Conservation (phyloP, 37 sponge, comb jelly and placozoan genomes). For the Crambe crambe region DNA sequence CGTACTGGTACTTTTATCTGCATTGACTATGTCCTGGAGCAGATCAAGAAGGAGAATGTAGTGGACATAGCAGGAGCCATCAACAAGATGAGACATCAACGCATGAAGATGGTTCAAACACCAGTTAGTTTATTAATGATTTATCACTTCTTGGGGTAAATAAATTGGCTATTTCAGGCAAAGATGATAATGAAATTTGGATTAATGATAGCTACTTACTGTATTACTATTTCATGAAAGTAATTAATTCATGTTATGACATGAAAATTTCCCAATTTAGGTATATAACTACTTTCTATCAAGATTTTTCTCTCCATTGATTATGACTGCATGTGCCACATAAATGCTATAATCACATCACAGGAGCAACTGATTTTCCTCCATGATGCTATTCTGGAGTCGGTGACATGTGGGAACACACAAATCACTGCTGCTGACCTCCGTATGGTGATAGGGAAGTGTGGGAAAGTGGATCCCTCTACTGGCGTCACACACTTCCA, state of each 20-base stretch:
- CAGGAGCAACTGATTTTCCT: slow-evolving; percentile 64
- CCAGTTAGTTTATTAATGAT: slow-evolving; percentile 43
- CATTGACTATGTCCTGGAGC: slow-evolving; percentile 65
- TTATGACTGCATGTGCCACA: too few species aligned
- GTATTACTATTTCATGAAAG: too few species aligned
- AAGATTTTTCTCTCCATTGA: too few species aligned
- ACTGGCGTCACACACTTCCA: slow-evolving; percentile 53
- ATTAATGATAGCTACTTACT: too few species aligned
- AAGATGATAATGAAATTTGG: too few species aligned
- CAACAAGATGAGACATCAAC: slow-evolving; percentile 52
- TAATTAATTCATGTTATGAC: too few species aligned
- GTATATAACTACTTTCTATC: too few species aligned
- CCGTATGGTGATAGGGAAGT: neutral
- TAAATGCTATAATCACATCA: too few species aligned
- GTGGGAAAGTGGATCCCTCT: slow-evolving; percentile 19
- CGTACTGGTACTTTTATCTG: slow-evolving; percentile 81
- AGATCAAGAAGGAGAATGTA: slow-evolving; percentile 41
- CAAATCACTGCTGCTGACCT: slow-evolving; percentile 33
- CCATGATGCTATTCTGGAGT: slow-evolving; percentile 66
- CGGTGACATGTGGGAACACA: slow-evolving; percentile 49
- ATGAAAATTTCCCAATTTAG: too few species aligned
- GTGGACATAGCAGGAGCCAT: slow-evolving; percentile 60
- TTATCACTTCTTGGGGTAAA: too few species aligned
- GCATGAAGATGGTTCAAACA: slow-evolving; percentile 73
- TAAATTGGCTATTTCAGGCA: too few species aligned